These are phyloP conservation scores for Grantiella picta DNA, from an alignment of 2,113 vertebrate genomes.

Conservation along the genomic window DNA sequence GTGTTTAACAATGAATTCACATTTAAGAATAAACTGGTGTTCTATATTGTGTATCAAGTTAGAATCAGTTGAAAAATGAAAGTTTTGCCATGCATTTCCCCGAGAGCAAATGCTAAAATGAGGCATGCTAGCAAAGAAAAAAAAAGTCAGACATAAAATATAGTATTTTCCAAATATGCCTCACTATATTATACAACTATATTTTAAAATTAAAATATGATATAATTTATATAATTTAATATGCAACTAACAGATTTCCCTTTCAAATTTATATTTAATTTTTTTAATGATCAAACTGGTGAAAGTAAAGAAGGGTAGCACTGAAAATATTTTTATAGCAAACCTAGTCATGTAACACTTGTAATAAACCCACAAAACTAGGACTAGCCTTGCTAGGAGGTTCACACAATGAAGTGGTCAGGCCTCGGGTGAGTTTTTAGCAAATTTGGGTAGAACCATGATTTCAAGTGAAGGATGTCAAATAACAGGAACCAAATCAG, in stretches of 20 bases:
- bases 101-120: neutral
- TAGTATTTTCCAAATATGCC: neutral
- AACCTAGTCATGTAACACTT: neutral
- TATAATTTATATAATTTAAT: neutral
- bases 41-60: neutral
- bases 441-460: neutral
- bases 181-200: neutral
- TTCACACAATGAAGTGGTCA: neutral
- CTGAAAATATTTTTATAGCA: neutral
- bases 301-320: neutral
- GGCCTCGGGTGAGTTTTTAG: neutral
- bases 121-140: neutral
- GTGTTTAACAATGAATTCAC: neutral
- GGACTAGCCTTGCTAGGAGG: neutral
- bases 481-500: neutral
- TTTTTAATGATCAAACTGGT: neutral
- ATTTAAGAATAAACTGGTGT: neutral
- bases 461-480: neutral
- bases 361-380: neutral
- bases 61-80: neutral
- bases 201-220: neutral
- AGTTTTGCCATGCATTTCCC: neutral
- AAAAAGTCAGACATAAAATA: neutral
- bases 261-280: neutral
- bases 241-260: neutral